phyloP scores from a whole-genome alignment of 2,888 invertebrate genomes.

The Rhopalosiphum nymphaeae region DNA sequence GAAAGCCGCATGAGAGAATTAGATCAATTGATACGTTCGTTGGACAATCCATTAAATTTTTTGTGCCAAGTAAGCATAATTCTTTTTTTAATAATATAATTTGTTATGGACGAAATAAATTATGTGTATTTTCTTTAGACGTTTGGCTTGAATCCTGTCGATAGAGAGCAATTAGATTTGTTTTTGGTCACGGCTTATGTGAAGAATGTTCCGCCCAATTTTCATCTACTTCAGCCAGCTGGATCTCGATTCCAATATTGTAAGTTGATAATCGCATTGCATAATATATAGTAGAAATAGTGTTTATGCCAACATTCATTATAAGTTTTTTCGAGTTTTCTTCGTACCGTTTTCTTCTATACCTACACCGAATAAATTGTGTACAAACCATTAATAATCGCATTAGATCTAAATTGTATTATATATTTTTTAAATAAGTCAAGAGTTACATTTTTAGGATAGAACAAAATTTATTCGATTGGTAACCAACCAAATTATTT shows the following conservation, averaged over 20 bases:
- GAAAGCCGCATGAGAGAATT: slow-evolving; percentile 86
- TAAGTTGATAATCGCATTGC: slow-evolving; percentile 66
- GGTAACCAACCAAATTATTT: not conserved
- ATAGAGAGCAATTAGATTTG: slow-evolving; percentile 83
- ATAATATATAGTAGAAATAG: not conserved
- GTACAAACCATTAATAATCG: not conserved
- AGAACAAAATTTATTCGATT: not conserved
- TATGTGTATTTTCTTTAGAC: slow-evolving; percentile 73
- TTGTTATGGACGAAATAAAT: not conserved
- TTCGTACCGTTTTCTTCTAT: no score
- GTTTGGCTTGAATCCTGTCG: slow-evolving; percentile 82
- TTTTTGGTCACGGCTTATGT: slow-evolving; percentile 87
- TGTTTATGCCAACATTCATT: not conserved
- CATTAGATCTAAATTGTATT: not conserved
- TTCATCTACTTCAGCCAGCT: slow-evolving; percentile 76
- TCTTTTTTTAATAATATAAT: not conserved
- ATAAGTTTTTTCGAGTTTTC: not conserved
- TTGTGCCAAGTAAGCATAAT: slow-evolving; percentile 82
- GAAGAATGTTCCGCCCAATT: slow-evolving; percentile 87
- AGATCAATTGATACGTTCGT: slow-evolving; percentile 82
- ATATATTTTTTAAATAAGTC: not conserved
- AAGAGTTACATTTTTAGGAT: not conserved
- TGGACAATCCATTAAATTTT: slow-evolving; percentile 86
- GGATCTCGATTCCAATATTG: slow-evolving; percentile 69
- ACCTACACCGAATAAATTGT: not conserved